phyloP scores from a whole-genome alignment of 2,888 invertebrate species.

The Elmis aenea region DNA sequence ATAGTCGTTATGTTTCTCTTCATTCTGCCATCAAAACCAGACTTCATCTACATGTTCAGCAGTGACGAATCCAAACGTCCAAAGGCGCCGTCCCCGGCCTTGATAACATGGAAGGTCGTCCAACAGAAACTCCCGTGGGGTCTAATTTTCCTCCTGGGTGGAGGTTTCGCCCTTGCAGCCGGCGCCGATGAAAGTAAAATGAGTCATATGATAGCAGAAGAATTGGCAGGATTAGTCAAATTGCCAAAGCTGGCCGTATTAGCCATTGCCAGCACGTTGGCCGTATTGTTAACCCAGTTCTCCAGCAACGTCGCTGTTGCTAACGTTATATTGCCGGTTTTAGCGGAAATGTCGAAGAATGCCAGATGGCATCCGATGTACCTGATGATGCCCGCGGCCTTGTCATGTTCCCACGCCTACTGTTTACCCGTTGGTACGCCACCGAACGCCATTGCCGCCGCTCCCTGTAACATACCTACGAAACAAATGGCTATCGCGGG shows the following conservation, averaged over 20 bases:
- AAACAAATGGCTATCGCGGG: slow-evolving; percentile 71
- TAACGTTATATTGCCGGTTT: slow-evolving; percentile 79
- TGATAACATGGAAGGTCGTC: slow-evolving; percentile 80
- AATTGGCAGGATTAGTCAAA: slow-evolving; percentile 60
- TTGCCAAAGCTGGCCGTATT: slow-evolving; percentile 63
- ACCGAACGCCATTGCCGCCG: slow-evolving; percentile 89
- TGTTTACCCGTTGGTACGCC: slow-evolving; percentile 94
- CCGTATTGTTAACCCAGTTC: slow-evolving; percentile 81
- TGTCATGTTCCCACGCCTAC: slow-evolving; percentile 89
- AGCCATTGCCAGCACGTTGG: slow-evolving; percentile 69
- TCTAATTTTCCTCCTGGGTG: slow-evolving; percentile 78
- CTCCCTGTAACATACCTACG: slow-evolving; percentile 74
- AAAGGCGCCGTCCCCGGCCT: slow-evolving; percentile 59
- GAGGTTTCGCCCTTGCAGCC: slow-evolving; percentile 87
- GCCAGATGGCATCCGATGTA: slow-evolving; percentile 75
- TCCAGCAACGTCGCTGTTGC: slow-evolving; percentile 89
- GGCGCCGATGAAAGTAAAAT: slow-evolving; percentile 77
- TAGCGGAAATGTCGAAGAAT: slow-evolving; percentile 66
- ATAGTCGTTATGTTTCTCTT: slow-evolving; percentile 80
- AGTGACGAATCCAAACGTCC: slow-evolving; percentile 55
- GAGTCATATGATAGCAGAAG: slow-evolving; percentile 68
- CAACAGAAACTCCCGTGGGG: slow-evolving; percentile 89
- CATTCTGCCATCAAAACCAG: slow-evolving; percentile 72
- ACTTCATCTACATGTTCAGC: slow-evolving; percentile 66
- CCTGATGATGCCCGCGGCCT: slow-evolving; percentile 82